A percentile compares a stretch with the other conserved stretches of the same genome.
These are phyloP conservation scores for Sphyrna mokarran DNA, from an alignment of 2,113 vertebrate species.

Conservation along the genomic window DNA sequence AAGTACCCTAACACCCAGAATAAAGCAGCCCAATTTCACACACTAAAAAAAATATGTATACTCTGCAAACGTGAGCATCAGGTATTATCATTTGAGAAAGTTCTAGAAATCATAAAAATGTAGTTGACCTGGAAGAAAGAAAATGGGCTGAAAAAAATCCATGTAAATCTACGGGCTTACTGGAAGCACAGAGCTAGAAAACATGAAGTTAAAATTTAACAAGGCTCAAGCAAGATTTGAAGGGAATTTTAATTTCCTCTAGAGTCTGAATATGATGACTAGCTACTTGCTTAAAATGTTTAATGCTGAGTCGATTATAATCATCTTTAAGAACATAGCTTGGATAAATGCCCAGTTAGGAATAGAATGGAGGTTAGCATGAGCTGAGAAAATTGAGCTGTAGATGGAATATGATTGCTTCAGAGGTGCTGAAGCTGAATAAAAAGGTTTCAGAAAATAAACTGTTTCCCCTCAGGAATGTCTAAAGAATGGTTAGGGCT, in stretches of 20 bases:
- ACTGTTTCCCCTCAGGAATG: not conserved
- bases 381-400: not conserved
- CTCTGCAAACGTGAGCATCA: not conserved
- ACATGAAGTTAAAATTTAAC: not conserved
- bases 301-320: not conserved
- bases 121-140: not conserved
- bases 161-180: not conserved
- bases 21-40: not conserved
- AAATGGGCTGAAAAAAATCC: not conserved
- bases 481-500: not conserved
- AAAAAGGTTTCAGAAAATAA: not conserved
- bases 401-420: not conserved
- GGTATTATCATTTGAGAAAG: not conserved
- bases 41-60: not conserved
- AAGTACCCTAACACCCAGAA: not conserved
- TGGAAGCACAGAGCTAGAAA: not conserved
- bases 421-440: not conserved
- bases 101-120: not conserved
- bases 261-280: not conserved
- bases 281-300: not conserved
- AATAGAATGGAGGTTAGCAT: not conserved
- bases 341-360: not conserved
- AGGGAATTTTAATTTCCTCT: not conserved
- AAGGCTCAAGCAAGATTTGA: not conserved
- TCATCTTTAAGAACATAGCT: not conserved